phyloP scores from a whole-genome alignment of 2,797 vertebrate species.

The Leucoraja ocellata region DNA sequence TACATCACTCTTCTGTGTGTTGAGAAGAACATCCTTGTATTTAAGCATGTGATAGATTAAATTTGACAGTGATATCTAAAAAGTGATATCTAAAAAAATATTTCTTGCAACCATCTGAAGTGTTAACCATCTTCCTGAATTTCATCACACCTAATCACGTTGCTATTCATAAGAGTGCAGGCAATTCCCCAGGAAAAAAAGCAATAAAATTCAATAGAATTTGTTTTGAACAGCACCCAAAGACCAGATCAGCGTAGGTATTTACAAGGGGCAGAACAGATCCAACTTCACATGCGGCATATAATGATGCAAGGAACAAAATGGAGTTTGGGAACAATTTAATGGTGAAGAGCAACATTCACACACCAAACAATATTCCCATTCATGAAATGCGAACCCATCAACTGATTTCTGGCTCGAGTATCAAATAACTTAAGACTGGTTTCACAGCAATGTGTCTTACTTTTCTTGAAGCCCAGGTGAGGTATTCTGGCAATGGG shows the following conservation, averaged over 20 bases:
- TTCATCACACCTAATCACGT: not conserved
- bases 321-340: not conserved
- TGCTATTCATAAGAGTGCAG: too few species aligned
- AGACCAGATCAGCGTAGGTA: not conserved
- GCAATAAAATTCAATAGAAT: not conserved
- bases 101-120: not conserved
- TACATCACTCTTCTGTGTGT: not conserved
- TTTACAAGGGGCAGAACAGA: not conserved
- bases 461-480: constrained; percentile 74
- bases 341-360: not conserved
- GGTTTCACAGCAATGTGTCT: constrained; percentile 43
- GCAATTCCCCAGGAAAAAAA: not conserved
- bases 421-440: not conserved
- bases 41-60: not conserved
- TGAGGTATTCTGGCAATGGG: constrained; percentile 71
- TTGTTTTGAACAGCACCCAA: not conserved
- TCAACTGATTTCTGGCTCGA: not conserved
- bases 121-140: too few species aligned
- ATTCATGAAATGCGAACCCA: not conserved
- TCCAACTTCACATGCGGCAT: not conserved
- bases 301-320: not conserved
- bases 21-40: not conserved
- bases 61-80: not conserved
- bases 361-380: not conserved
- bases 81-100: not conserved